Evolutionary conservation across 1,140 invertebrate species (phyloP).

Genomic region (Bacillus rossius): DNA sequence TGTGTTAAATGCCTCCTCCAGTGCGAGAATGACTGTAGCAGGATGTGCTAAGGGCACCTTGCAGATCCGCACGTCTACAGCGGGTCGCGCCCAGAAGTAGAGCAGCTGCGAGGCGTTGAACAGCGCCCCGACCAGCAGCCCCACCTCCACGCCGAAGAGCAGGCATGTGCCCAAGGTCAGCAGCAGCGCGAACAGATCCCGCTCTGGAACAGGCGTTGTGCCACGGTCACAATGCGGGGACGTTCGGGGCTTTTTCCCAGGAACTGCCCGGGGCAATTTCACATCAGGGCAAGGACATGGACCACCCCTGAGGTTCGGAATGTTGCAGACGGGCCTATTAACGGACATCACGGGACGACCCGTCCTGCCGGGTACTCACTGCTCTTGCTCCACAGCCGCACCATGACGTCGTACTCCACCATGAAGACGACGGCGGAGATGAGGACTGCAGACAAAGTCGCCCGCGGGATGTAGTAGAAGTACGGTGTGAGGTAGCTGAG

Average conservation of each 20-base stretch:
- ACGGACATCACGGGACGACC: too few relatives aligned
- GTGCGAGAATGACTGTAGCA: too few relatives aligned
- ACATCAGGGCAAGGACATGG: too few relatives aligned
- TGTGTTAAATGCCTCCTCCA: too few relatives aligned
- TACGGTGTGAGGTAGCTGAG: slow-evolving; percentile 59
- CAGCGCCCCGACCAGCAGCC: slow-evolving; percentile 57
- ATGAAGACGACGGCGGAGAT: slow-evolving; percentile 65
- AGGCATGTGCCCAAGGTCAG: slow-evolving; percentile 54
- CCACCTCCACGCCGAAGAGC: slow-evolving; percentile 56
- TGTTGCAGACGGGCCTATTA: too few relatives aligned
- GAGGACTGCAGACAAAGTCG: slow-evolving; percentile 57
- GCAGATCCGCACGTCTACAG: slow-evolving; percentile 33
- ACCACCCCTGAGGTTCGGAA: too few relatives aligned
- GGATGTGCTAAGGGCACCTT: too few relatives aligned
- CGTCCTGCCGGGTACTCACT: slow-evolving; percentile 43
- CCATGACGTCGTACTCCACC: slow-evolving; percentile 54
- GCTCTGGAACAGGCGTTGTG: slow-evolving; percentile 46
- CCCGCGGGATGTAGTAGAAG: slow-evolving; percentile 64
- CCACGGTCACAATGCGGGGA: too few relatives aligned
- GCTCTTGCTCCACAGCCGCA: slow-evolving; percentile 52
- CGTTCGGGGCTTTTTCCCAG: too few relatives aligned
- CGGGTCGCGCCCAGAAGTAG: slow-evolving; percentile 46
- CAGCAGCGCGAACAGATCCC: slow-evolving; percentile 51
- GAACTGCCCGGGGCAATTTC: too few relatives aligned
- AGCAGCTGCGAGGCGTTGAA: slow-evolving; percentile 55